phyloP scores from a whole-genome alignment of 1,140 invertebrate genomes.

The Trissolcus basalis region DNA sequence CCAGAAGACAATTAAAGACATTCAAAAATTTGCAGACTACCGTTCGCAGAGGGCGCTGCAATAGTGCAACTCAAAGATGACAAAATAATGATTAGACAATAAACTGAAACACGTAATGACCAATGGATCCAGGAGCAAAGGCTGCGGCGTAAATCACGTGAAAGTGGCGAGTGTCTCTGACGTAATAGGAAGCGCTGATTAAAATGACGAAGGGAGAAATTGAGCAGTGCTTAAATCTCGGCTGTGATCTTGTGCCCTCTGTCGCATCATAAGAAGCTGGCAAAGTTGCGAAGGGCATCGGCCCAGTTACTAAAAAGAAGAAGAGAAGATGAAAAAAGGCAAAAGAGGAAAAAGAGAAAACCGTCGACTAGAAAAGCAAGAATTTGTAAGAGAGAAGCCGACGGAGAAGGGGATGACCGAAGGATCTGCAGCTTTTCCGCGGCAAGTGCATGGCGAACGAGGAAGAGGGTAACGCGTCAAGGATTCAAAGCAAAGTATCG shows the following conservation, averaged over 20 bases:
- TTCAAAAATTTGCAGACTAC: no score
- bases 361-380: conserved; percentile 36
- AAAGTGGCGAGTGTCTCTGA: conserved; percentile 45
- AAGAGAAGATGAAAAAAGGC: conserved; percentile 17
- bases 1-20: no score
- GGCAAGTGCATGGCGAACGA: conserved; percentile 39
- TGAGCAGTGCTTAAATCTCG: conserved; percentile 32
- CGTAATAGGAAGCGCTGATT: conserved; percentile 47
- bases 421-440: conserved; percentile 42
- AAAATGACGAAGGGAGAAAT: conserved; percentile 27
- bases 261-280: conserved; percentile 12
- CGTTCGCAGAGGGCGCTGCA: background rate
- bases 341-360: conserved; percentile 42
- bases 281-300: conserved; percentile 33
- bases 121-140: conserved; percentile 5
- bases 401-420: conserved; percentile 41
- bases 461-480: conserved; percentile 31
- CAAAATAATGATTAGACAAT: conserved; percentile 10
- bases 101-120: conserved; percentile 6
- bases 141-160: conserved; percentile 31
- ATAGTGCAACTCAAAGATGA: background rate
- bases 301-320: conserved; percentile 33
- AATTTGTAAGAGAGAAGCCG: conserved; percentile 29
- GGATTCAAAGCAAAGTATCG: conserved; percentile 15
- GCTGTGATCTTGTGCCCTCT: conserved; percentile 12